These are phyloP conservation scores for Epirrita christyi DNA, from an alignment of 2,888 invertebrate genomes.

Conservation along the genomic window DNA sequence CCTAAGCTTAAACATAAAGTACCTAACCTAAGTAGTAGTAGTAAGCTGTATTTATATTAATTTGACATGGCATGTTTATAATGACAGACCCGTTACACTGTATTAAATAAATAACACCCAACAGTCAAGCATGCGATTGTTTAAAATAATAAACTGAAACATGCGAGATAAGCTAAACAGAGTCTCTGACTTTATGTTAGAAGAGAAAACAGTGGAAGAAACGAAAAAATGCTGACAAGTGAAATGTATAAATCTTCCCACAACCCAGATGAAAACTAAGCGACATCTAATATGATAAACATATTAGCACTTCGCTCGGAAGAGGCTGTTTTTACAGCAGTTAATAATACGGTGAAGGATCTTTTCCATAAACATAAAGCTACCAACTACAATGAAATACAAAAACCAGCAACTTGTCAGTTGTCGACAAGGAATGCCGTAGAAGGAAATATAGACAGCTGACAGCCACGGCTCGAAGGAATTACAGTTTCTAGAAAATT, in stretches of 20 bases:
- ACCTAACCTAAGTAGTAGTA: no score
- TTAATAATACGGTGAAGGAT: conserved; percentile 19
- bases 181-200: no score
- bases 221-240: no score
- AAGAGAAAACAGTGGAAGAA: no score
- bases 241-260: conserved; percentile 5
- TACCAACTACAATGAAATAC: conserved; percentile 20
- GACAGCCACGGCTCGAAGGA: background rate
- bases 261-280: conserved; percentile 3
- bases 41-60: no score
- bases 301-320: conserved; percentile 11
- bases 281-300: conserved; percentile 17
- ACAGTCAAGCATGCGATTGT: no score
- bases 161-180: no score
- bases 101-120: no score
- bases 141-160: no score
- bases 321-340: conserved; percentile 9
- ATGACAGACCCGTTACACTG: no score
- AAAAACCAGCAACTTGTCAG: conserved; percentile 22
- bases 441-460: conserved; percentile 17
- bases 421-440: conserved; percentile 10
- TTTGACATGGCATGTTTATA: no score
- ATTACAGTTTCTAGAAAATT: conserved; percentile 14
- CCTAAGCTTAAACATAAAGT: no score
- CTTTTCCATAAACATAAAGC: conserved; percentile 12